phyloP scores from a whole-genome alignment of 92 coral and sea anemone genomes.

The Meandrina meandrites region DNA sequence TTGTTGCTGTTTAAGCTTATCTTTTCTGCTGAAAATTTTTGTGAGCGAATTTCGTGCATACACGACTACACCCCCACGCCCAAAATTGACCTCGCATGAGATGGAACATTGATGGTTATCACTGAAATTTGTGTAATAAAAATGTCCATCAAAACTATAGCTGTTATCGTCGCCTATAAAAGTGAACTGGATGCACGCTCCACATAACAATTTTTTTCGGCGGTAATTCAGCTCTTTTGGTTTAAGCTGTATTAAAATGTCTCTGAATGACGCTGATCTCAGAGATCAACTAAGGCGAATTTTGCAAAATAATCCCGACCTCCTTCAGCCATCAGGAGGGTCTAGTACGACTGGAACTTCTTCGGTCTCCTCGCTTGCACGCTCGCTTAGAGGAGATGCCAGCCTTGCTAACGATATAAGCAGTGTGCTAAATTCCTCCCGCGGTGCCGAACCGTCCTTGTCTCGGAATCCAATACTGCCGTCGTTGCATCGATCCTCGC shows the following conservation, averaged over 20 bases:
- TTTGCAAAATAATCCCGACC: slow-evolving; percentile 1
- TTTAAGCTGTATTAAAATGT: background rate
- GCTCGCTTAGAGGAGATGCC: background rate
- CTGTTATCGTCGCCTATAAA: background rate
- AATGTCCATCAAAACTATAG: slow-evolving; percentile 1
- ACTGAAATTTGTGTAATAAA: background rate
- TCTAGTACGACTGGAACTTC: background rate
- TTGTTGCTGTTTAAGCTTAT: slow-evolving; percentile 1
- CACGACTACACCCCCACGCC: background rate
- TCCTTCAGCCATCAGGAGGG: slow-evolving; percentile 4
- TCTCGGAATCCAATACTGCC: slow-evolving; percentile 2
- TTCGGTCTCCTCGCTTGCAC: slow-evolving; percentile 1
- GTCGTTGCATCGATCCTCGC: background rate
- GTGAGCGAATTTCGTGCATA: background rate
- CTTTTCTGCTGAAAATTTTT: background rate
- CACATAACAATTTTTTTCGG: slow-evolving; percentile 1
- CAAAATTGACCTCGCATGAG: background rate
- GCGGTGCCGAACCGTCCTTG: background rate
- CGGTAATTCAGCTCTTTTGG: background rate
- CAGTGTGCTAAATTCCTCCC: slow-evolving; percentile 2
- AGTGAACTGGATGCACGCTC: background rate
- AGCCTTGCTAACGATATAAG: background rate
- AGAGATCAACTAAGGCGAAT: background rate
- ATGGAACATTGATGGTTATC: slow-evolving; percentile 1
- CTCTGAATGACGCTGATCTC: background rate